Evolutionary conservation across 2,797 vertebrate genomes (phyloP).

Genomic region (Miichthys miiuy): DNA sequence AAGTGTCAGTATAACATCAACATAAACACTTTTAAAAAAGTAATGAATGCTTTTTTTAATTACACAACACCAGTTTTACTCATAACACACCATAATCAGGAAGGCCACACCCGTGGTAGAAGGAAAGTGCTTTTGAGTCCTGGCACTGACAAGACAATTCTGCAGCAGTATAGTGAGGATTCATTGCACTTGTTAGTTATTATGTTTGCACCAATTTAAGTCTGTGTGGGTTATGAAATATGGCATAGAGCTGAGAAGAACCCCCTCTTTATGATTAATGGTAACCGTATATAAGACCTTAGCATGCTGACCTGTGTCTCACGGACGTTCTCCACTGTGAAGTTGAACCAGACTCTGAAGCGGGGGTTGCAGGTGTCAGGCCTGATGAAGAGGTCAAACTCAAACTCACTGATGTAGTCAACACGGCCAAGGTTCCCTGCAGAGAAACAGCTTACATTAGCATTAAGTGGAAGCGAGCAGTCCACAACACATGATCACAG

Average conservation of each 20-base stretch:
- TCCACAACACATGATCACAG: slow-evolving; percentile 8
- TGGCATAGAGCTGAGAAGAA: neutral
- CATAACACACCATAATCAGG: neutral
- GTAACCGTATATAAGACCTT: neutral
- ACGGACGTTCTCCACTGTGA: slow-evolving; percentile 95
- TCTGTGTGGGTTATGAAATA: neutral
- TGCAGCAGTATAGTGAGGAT: neutral
- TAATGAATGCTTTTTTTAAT: too few relatives aligned
- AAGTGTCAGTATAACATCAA: neutral
- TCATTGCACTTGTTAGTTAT: neutral
- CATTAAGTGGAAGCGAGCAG: slow-evolving; percentile 5
- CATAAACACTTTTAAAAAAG: neutral
- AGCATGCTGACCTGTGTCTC: slow-evolving; percentile 92
- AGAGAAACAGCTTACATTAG: slow-evolving; percentile 57
- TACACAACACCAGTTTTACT: neutral
- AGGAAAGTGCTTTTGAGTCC: neutral
- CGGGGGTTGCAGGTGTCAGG: slow-evolving; percentile 98
- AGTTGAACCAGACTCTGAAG: slow-evolving; percentile 99
- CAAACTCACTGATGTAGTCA: slow-evolving; percentile 95
- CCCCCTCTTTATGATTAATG: neutral
- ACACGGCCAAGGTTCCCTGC: slow-evolving; percentile 96
- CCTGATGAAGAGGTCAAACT: slow-evolving; percentile 97
- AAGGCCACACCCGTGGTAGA: neutral
- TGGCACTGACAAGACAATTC: neutral
- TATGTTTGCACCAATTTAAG: neutral